Evolutionary conservation across 2,888 invertebrate genomes (phyloP), one percentile per base, ranked within the genome.

Genomic region (Tipula vernalis): DNA sequence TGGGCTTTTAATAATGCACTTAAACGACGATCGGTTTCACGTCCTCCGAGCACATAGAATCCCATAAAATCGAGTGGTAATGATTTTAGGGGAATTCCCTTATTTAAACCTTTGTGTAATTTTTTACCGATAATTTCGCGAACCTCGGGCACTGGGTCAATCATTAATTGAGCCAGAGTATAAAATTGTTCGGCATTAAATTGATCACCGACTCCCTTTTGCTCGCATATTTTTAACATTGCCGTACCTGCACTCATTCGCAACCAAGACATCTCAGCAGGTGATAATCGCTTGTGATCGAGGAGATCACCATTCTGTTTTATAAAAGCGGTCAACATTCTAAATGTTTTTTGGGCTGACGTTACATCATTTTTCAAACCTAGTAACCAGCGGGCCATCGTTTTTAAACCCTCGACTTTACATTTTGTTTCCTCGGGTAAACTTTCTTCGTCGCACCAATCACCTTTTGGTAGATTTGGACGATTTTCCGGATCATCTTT

Each of bases 1-100:
- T 95, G 97, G 90, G 96, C 95, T 87, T 96, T 95, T 87, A 96
- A 93, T 36, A 93, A 88, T 84, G 91, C 90, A 84, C 89, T 88
- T 87, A 91, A 88, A 88, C 91, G 95, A 88, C 95, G 94, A 89
- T 98, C 96, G 8, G 95, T 94, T 92, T 99, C 98, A 88, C 96
- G 94, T 0, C 98, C 98, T 44, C 96, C 96, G 87, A 99, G 92
- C 47, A 96, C 96, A 92, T 99, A 98, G 91, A 97, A 97, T 18
- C 98, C 97, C 98, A 99, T 97, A 92, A 98, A 99, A 92, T 99
- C 98, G 87, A 99, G 92, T 0, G 99, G 99, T 88, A 99, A 93
- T 90, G 97, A 97, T 91, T 97, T 96, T 90, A 96, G 96, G 3
- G 97, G 97, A 88, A 98, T 94, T 88, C 97, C 96, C 92, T 96